Percentiles rank a stretch among this genome's conserved stretches.
Evolutionary conservation across 2,888 invertebrate species (phyloP).

Genomic region (Cantharis rufa): DNA sequence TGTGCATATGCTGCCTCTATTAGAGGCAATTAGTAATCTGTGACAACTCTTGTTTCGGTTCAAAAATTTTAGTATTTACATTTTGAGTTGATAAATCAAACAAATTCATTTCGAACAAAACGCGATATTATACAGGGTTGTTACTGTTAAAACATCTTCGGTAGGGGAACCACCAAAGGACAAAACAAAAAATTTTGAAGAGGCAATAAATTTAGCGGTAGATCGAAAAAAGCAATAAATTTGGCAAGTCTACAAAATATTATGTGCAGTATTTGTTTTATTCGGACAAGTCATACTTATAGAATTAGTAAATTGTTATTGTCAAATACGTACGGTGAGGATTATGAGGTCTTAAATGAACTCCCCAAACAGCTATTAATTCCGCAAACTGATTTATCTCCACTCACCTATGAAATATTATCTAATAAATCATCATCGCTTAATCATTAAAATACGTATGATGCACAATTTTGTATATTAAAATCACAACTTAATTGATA

Average conservation of each 20-base stretch:
- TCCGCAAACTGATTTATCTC: conserved; percentile 39
- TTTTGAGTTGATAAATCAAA: background rate
- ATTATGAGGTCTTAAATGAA: conserved; percentile 40
- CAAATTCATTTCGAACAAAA: background rate
- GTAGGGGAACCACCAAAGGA: background rate
- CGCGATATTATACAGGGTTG: background rate
- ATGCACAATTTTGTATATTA: conserved; percentile 8
- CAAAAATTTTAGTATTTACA: conserved; percentile 29
- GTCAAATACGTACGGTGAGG: conserved; percentile 23
- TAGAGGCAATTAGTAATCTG: conserved; percentile 55
- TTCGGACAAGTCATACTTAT: background rate
- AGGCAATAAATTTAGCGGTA: background rate
- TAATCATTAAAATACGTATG: conserved; percentile 28
- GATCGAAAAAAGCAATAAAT: background rate
- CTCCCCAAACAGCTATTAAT: conserved; percentile 40
- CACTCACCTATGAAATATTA: conserved; percentile 35
- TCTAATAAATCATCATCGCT: conserved; percentile 33
- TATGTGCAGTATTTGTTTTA: background rate
- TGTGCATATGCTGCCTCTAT: conserved; percentile 53
- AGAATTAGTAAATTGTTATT: conserved; percentile 3
- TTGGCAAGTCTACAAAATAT: background rate
- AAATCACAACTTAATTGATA: background rate
- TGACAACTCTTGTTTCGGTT: conserved; percentile 50
- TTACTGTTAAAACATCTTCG: background rate
- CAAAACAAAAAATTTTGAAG: background rate